These are phyloP conservation scores for Pediacus dermestoides DNA, from an alignment of 2,888 invertebrate genomes.

Conservation along the genomic window DNA sequence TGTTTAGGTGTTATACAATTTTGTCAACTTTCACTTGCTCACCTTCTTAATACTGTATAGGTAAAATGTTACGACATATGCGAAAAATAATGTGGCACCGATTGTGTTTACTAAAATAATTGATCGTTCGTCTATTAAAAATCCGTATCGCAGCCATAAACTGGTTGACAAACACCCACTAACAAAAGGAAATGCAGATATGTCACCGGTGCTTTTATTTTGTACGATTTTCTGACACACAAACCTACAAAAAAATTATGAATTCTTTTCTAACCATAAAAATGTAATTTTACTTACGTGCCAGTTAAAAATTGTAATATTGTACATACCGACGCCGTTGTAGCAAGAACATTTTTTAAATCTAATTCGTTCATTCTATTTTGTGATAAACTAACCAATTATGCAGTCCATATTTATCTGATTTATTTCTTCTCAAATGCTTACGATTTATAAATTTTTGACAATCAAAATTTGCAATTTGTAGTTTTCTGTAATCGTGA, in stretches of 20 bases:
- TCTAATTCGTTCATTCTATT: conserved; percentile 44
- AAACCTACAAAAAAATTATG: conserved; percentile 55
- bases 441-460: too few relatives aligned
- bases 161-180: conserved; percentile 73
- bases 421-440: too few relatives aligned
- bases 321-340: conserved; percentile 70
- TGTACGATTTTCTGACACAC: conserved; percentile 72
- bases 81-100: conserved; percentile 67
- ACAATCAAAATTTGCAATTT: conserved; percentile 2
- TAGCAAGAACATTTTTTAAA: conserved; percentile 51
- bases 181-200: conserved; percentile 73
- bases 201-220: conserved; percentile 72
- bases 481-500: too few relatives aligned
- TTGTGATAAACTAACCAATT: neutral
- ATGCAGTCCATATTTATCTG: neutral
- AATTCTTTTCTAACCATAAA: conserved; percentile 8
- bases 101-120: conserved; percentile 73
- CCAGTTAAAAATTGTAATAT: conserved; percentile 82
- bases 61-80: conserved; percentile 69
- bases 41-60: conserved; percentile 70
- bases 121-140: conserved; percentile 66
- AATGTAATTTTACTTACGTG: conserved; percentile 60
- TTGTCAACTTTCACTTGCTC: conserved; percentile 14
- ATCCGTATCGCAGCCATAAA: conserved; percentile 79
- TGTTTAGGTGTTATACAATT: neutral